Percentiles rank a stretch among this genome's conserved stretches.
Conservation (phyloP, 2,797 vertebrate species). For the Xyrichtys novacula region DNA sequence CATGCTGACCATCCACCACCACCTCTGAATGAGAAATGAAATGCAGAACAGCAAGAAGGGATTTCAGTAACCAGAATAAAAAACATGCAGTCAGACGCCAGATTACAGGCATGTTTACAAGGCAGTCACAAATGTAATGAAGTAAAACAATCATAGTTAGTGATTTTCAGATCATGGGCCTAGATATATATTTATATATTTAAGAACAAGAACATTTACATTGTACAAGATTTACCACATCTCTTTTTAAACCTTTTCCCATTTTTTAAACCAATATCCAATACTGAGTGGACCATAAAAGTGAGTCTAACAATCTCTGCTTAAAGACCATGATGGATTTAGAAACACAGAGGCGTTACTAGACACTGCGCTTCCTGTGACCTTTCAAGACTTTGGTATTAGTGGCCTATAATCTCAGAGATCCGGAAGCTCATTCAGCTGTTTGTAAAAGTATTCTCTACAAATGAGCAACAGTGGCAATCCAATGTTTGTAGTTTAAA, state of each 20-base stretch:
- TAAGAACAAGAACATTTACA: too few species aligned
- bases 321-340: not conserved
- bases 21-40: conserved; percentile 35
- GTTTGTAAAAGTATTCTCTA: conserved; percentile 1
- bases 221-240: not conserved
- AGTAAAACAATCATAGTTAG: not conserved
- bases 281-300: not conserved
- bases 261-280: not conserved
- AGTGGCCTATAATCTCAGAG: conserved; percentile 35
- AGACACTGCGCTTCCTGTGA: conserved; percentile 3
- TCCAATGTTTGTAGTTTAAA: not conserved
- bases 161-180: not conserved
- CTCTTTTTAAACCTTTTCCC: not conserved
- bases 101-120: not conserved
- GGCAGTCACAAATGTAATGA: not conserved
- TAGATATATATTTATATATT: not conserved
- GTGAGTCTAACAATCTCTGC: not conserved
- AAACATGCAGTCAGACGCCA: not conserved
- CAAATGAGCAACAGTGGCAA: not conserved
- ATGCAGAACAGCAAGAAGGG: conserved; percentile 9
- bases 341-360: not conserved
- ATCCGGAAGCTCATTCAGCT: conserved; percentile 47
- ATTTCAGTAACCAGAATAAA: conserved; percentile 21
- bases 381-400: conserved; percentile 44
- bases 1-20: conserved; percentile 57